phyloP scores from a whole-genome alignment of 2,797 vertebrate species.

The Danio choprae region DNA sequence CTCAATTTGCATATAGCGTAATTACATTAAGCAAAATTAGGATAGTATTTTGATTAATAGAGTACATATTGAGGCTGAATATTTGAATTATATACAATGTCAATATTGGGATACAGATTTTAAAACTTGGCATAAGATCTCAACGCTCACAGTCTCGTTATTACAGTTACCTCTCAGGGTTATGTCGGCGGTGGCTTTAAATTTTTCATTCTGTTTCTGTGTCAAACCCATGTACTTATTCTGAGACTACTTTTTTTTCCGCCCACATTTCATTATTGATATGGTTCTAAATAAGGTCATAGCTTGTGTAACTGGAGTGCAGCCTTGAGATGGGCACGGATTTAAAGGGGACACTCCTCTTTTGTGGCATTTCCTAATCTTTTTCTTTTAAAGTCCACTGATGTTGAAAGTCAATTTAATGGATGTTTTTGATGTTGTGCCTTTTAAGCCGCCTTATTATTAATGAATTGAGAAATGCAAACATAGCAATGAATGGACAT shows the following conservation, averaged over 20 bases:
- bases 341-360: neutral
- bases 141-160: neutral
- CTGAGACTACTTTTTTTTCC: neutral
- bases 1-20: too few relatives aligned
- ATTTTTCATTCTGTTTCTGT: slow-evolving; percentile 3
- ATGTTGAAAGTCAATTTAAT: slow-evolving; percentile 7
- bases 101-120: neutral
- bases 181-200: neutral
- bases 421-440: neutral
- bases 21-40: too few relatives aligned
- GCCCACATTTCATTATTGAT: slow-evolving; percentile 38
- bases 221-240: neutral
- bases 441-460: neutral
- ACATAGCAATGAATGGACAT: neutral
- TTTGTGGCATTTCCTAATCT: neutral
- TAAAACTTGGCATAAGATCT: neutral
- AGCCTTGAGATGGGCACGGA: slow-evolving; percentile 5
- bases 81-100: neutral
- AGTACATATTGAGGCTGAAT: too few relatives aligned
- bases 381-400: neutral
- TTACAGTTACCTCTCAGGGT: neutral
- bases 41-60: too few relatives aligned
- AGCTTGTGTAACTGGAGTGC: slow-evolving; percentile 43
- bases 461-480: neutral
- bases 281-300: slow-evolving; percentile 36